Conservation (phyloP, 2,113 vertebrate species). For the Elachura formosa region DNA sequence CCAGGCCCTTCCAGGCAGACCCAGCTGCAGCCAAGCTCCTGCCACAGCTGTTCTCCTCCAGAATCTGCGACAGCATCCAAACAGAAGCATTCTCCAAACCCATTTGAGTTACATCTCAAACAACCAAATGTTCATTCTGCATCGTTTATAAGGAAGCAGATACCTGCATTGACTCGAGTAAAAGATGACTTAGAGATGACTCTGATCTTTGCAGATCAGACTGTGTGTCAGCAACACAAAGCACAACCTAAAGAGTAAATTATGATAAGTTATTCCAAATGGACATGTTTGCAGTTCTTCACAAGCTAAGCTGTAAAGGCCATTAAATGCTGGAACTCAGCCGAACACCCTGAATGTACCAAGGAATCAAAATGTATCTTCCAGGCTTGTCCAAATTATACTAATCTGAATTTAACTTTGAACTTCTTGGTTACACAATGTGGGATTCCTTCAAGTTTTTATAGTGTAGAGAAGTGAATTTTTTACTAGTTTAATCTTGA, state of each 20-base stretch:
- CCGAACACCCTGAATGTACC: not conserved
- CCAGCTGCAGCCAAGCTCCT: not conserved
- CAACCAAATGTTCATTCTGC: not conserved
- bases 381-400: not conserved
- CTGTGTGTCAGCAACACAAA: slow-evolving; percentile 9
- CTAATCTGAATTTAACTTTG: not conserved
- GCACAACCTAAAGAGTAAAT: not conserved
- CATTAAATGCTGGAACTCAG: not conserved
- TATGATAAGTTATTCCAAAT: not conserved
- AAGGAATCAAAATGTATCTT: not conserved
- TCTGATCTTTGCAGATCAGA: slow-evolving; percentile 44
- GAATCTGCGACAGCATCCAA: not conserved
- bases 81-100: slow-evolving; percentile 7
- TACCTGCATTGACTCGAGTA: not conserved
- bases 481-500: not conserved
- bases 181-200: slow-evolving; percentile 14
- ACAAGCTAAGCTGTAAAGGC: not conserved
- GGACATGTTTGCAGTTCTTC: not conserved
- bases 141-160: slow-evolving; percentile 8
- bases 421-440: not conserved
- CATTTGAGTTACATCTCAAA: not conserved
- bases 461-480: not conserved
- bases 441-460: not conserved
- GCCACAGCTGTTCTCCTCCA: not conserved
- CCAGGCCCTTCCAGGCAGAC: not conserved